Evolutionary conservation across 2,113 vertebrate genomes (phyloP).

Genomic region (Scomber japonicus): DNA sequence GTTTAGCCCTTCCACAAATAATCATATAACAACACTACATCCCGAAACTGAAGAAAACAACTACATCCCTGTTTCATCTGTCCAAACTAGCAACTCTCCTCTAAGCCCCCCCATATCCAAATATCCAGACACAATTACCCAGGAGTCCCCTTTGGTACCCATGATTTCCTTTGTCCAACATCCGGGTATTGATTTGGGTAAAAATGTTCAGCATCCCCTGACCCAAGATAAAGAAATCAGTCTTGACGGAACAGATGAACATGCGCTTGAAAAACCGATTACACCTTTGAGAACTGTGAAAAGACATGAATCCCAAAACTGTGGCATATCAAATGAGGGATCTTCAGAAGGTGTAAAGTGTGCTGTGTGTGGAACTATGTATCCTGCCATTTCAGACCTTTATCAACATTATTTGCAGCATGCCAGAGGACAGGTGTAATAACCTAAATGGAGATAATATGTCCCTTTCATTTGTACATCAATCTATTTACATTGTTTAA

Average conservation of each 20-base stretch:
- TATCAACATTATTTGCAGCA: slow-evolving; percentile 86
- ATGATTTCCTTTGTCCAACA: slow-evolving; percentile 29
- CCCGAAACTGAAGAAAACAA: slow-evolving; percentile 9
- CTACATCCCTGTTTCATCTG: neutral
- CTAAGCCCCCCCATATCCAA: neutral
- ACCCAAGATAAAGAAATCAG: slow-evolving; percentile 12
- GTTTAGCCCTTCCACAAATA: neutral
- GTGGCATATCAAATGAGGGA: slow-evolving; percentile 19
- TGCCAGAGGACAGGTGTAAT: slow-evolving; percentile 81
- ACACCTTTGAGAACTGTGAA: slow-evolving; percentile 39
- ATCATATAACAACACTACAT: neutral
- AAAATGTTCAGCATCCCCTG: neutral
- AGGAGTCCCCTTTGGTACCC: neutral
- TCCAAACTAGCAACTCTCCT: neutral
- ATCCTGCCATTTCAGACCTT: slow-evolving; percentile 76
- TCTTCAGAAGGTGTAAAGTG: slow-evolving; percentile 66
- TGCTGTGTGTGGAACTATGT: slow-evolving; percentile 77
- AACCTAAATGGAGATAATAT: neutral
- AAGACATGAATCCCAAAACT: neutral
- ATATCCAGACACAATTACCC: slow-evolving; percentile 27
- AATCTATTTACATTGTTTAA: neutral
- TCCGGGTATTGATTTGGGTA: slow-evolving; percentile 6
- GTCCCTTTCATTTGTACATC: neutral
- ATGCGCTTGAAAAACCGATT: slow-evolving; percentile 14
- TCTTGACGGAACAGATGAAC: slow-evolving; percentile 6